Percentiles rank a stretch among this genome's conserved stretches.
Evolutionary conservation across 2,888 invertebrate species (phyloP).

Genomic region (Platerodrilus igneus): DNA sequence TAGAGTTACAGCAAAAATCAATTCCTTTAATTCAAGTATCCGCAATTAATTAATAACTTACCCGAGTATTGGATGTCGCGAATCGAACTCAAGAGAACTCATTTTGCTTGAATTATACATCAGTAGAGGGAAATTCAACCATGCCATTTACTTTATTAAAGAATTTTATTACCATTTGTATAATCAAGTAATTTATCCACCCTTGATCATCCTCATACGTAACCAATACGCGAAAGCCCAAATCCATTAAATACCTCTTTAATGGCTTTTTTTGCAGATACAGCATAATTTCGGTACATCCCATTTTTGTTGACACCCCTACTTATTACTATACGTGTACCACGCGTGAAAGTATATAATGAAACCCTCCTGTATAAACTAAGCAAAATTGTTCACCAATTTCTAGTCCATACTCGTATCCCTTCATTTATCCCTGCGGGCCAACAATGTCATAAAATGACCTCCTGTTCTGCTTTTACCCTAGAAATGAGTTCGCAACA

Average conservation of each 20-base stretch:
- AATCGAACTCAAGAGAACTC: too few relatives aligned
- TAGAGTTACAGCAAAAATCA: too few relatives aligned
- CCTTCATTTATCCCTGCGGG: conserved; percentile 47
- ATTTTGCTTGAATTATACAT: too few relatives aligned
- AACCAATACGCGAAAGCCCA: conserved; percentile 14
- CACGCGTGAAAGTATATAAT: conserved; percentile 39
- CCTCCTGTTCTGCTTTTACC: conserved; percentile 30
- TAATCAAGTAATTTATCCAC: conserved; percentile 14
- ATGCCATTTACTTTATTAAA: too few relatives aligned
- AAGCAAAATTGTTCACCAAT: conserved; percentile 45
- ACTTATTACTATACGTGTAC: conserved; percentile 38
- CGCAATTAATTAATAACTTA: too few relatives aligned
- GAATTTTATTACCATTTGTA: conserved; percentile 15
- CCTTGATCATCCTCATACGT: conserved; percentile 14
- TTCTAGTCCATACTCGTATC: conserved; percentile 45
- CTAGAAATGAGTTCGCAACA: too few relatives aligned
- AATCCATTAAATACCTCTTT: conserved; percentile 18
- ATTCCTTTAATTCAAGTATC: too few relatives aligned
- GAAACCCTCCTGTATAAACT: conserved; percentile 42
- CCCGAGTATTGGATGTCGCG: too few relatives aligned
- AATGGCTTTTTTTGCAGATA: conserved; percentile 20
- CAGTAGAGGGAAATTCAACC: too few relatives aligned
- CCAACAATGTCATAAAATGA: conserved; percentile 43
- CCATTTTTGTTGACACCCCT: conserved; percentile 22
- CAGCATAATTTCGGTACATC: conserved; percentile 1